phyloP scores from a whole-genome alignment of 2,113 vertebrate genomes.

The Malaclemys terrapin region DNA sequence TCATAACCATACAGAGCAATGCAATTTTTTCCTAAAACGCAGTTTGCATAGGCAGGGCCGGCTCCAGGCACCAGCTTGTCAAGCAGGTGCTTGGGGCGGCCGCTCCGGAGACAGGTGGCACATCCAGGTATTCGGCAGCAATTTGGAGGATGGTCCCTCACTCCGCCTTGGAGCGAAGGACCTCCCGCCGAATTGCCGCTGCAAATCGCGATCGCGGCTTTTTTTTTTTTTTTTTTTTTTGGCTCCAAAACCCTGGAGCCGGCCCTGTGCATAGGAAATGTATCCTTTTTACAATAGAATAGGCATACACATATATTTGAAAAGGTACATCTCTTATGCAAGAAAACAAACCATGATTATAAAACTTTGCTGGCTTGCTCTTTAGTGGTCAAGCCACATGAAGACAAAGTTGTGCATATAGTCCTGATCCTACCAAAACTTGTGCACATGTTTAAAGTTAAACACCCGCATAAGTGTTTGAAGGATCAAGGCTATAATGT shows the following conservation, averaged over 20 bases:
- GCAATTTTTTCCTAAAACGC: neutral
- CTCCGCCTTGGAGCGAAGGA: too few relatives aligned
- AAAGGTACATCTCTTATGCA: neutral
- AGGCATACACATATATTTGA: fast-evolving
- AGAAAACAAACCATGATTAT: neutral
- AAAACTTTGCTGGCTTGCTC: neutral
- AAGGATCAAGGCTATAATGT: neutral
- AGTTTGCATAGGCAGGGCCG: neutral
- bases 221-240: too few relatives aligned
- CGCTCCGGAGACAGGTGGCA: too few relatives aligned
- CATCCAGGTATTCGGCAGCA: too few relatives aligned
- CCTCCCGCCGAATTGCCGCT: too few relatives aligned
- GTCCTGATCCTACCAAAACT: neutral
- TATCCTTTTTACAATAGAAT: neutral
- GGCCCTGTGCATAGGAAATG: neutral
- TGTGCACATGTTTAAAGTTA: neutral
- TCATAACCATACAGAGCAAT: neutral
- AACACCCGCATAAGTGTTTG: neutral
- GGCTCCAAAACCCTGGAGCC: too few relatives aligned
- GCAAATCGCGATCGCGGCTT: too few relatives aligned
- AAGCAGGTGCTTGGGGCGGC: too few relatives aligned
- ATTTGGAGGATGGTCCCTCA: too few relatives aligned
- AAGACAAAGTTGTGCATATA: neutral
- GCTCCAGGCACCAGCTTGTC: too few relatives aligned
- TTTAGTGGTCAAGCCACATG: neutral